Conservation (phyloP, 1,140 invertebrate genomes). For the Tetragnatha versicolor region DNA sequence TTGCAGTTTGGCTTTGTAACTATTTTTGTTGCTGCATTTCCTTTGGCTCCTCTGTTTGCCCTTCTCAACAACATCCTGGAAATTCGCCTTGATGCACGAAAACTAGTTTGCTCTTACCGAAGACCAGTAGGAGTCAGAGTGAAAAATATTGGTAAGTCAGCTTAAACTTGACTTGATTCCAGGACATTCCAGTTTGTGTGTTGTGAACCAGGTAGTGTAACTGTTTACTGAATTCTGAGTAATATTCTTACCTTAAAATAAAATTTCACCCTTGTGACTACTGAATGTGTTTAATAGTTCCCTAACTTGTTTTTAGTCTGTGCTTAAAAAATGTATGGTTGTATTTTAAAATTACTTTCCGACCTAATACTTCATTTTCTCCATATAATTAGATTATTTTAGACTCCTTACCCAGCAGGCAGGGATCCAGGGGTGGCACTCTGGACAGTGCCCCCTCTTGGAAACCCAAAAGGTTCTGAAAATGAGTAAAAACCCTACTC, state of each 20-base stretch:
- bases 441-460: too few species aligned
- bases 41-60: slow-evolving; percentile 84
- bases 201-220: not conserved
- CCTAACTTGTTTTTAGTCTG: not conserved
- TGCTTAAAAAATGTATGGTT: too few species aligned
- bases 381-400: too few species aligned
- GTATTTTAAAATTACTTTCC: too few species aligned
- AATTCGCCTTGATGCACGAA: slow-evolving; percentile 86
- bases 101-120: slow-evolving; percentile 82
- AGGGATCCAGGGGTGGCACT: too few species aligned
- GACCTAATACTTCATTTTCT: too few species aligned
- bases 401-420: too few species aligned
- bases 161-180: not conserved
- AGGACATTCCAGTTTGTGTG: not conserved
- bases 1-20: slow-evolving; percentile 91
- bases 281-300: not conserved
- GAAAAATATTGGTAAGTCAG: slow-evolving; percentile 75
- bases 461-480: too few species aligned
- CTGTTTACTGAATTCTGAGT: not conserved
- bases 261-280: not conserved
- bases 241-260: not conserved
- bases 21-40: slow-evolving; percentile 89
- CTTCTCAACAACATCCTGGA: slow-evolving; percentile 88
- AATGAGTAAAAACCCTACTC: too few species aligned
- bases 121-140: slow-evolving; percentile 85